phyloP scores from a whole-genome alignment of 2,113 vertebrate genomes.

The human (Homo sapiens) region DNA sequence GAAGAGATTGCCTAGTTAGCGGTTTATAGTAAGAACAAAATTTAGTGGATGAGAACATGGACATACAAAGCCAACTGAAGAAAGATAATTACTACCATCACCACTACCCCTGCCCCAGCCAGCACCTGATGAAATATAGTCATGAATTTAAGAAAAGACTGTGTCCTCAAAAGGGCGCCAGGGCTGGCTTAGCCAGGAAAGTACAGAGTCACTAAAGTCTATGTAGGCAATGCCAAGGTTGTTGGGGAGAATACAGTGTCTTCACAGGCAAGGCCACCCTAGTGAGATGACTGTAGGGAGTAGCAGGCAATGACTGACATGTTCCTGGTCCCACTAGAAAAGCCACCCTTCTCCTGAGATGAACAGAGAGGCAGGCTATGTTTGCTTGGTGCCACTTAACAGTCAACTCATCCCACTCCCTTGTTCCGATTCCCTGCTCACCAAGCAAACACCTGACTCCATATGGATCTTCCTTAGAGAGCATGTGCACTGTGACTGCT shows the following conservation, averaged over 20 bases:
- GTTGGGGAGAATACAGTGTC: not conserved
- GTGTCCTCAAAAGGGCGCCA: not conserved
- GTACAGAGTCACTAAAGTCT: not conserved
- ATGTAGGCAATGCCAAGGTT: not conserved
- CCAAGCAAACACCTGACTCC: not conserved
- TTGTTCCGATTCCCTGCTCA: not conserved
- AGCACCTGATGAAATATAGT: not conserved
- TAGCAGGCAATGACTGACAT: not conserved
- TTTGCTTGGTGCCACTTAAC: not conserved
- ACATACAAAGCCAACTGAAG: not conserved
- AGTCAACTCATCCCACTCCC: not conserved
- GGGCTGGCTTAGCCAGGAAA: not conserved
- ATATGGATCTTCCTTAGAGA: not conserved
- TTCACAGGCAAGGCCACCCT: not conserved
- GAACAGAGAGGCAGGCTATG: not conserved
- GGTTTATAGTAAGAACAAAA: not conserved
- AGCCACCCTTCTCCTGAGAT: not conserved
- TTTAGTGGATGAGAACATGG: not conserved
- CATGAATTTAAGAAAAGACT: not conserved
- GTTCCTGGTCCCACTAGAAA: not conserved
- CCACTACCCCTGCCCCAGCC: not conserved
- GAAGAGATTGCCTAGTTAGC: not conserved
- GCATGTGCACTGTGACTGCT: not conserved
- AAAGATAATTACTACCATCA: not conserved
- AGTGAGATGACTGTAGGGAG: not conserved